Evolutionary conservation across 1,140 invertebrate species (phyloP).

Genomic region (Drosophila biarmipes): DNA sequence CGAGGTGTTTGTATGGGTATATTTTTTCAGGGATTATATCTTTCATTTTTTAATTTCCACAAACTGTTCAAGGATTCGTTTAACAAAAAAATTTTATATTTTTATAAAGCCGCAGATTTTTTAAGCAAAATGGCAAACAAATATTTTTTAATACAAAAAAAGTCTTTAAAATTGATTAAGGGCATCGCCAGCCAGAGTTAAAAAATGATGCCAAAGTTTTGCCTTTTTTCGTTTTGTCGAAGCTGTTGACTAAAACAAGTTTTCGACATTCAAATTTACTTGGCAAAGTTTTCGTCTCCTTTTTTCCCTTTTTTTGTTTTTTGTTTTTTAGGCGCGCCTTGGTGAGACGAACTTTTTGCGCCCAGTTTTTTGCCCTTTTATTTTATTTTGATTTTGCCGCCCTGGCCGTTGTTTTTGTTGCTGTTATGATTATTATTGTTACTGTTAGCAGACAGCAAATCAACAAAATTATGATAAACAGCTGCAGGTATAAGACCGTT

Average conservation of each 20-base stretch:
- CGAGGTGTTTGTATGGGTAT: neutral
- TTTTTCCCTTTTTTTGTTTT: constrained; percentile 27
- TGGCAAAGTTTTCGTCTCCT: constrained; percentile 45
- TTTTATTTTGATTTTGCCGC: constrained; percentile 59
- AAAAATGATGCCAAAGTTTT: constrained; percentile 34
- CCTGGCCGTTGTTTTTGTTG: constrained; percentile 50
- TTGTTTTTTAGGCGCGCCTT: constrained; percentile 23
- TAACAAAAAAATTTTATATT: neutral
- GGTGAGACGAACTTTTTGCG: constrained; percentile 52
- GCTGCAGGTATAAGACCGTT: constrained; percentile 77
- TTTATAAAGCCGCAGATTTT: neutral
- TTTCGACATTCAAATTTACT: constrained; percentile 69
- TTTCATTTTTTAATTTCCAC: neutral
- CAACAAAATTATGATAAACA: constrained; percentile 83
- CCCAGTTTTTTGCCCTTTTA: constrained; percentile 40
- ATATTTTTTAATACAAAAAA: no score
- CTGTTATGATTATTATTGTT: constrained; percentile 68
- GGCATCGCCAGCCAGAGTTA: constrained; percentile 26
- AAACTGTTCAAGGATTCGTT: neutral
- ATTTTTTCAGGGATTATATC: neutral
- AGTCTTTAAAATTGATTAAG: neutral
- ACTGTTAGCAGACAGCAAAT: constrained; percentile 77
- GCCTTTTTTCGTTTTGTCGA: constrained; percentile 17
- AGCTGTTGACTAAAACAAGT: constrained; percentile 55
- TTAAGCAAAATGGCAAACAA: no score